A percentile compares a stretch with the other conserved stretches of the same genome.
phyloP scores from a whole-genome alignment of 2,113 vertebrate genomes.

The Spheniscus mendiculus region DNA sequence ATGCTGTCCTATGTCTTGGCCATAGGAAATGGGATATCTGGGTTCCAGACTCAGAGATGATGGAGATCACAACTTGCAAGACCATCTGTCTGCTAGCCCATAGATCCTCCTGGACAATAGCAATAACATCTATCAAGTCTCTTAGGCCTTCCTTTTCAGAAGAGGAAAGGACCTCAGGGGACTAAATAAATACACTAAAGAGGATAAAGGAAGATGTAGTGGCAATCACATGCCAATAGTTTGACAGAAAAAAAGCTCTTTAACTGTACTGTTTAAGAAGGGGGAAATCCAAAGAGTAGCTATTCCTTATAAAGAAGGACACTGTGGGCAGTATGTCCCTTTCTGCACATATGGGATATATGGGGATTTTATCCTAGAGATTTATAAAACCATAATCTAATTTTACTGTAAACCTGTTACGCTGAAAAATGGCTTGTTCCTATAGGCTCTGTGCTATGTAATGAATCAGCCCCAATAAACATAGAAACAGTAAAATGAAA shows the following conservation, averaged over 20 bases:
- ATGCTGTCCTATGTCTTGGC: background rate
- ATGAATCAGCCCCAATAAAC: constrained; percentile 49
- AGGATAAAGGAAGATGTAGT: background rate
- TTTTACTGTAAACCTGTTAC: constrained; percentile 44
- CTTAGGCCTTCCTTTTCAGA: background rate
- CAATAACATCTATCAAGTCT: background rate
- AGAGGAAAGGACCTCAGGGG: background rate
- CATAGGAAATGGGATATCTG: background rate
- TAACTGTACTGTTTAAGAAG: background rate
- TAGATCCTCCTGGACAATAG: background rate
- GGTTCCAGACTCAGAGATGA: constrained; percentile 7
- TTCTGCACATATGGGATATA: background rate
- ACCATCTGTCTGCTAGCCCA: background rate
- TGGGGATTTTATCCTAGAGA: background rate
- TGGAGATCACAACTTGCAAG: background rate
- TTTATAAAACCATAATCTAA: constrained; percentile 51
- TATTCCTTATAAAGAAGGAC: background rate
- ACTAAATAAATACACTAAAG: background rate
- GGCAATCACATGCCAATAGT: background rate
- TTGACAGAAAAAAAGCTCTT: background rate
- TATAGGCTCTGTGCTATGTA: background rate
- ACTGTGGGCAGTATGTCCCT: background rate
- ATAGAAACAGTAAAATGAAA: background rate
- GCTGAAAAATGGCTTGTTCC: constrained; percentile 56
- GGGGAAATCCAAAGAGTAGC: background rate